Conservation (phyloP, 2,888 invertebrate genomes). For the Syrphus vitripennis region DNA sequence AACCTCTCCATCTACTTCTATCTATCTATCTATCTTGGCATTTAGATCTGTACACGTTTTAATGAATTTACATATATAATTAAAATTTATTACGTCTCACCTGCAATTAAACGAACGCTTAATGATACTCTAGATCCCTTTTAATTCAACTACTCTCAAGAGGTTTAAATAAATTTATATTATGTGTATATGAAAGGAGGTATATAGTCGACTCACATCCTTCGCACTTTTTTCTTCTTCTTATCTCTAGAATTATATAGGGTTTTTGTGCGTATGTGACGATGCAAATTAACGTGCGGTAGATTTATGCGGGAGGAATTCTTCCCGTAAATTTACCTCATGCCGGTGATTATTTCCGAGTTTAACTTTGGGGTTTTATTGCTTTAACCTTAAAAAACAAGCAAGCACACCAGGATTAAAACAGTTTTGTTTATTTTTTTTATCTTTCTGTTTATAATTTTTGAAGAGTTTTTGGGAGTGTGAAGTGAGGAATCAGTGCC, state of each 20-base stretch:
- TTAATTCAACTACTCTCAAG: conserved; percentile 61
- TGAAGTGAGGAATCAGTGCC: neutral
- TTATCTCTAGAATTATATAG: conserved; percentile 29
- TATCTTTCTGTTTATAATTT: neutral
- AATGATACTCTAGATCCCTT: conserved; percentile 63
- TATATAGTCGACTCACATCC: neutral
- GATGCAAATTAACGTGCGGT: conserved; percentile 61
- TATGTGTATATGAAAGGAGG: neutral
- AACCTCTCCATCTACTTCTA: neutral
- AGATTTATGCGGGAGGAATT: conserved; percentile 56
- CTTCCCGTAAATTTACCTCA: conserved; percentile 48
- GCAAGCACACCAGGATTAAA: conserved; percentile 3
- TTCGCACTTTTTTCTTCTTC: neutral
- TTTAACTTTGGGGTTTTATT: conserved; percentile 52
- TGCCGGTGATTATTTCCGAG: conserved; percentile 32
- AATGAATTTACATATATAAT: conserved; percentile 67
- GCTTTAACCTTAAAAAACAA: conserved; percentile 17
- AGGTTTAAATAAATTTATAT: conserved; percentile 23
- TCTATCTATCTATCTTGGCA: neutral
- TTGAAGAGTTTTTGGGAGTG: neutral
- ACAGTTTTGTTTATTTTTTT: neutral
- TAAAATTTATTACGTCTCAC: conserved; percentile 66
- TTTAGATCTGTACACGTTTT: conserved; percentile 14
- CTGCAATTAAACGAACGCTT: conserved; percentile 64
- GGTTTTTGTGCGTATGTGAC: conserved; percentile 45